A percentile compares a stretch with the other conserved stretches of the same genome.
These are phyloP conservation scores for Macrocentrus cingulum DNA, from an alignment of 1,140 invertebrate genomes.

Conservation along the genomic window DNA sequence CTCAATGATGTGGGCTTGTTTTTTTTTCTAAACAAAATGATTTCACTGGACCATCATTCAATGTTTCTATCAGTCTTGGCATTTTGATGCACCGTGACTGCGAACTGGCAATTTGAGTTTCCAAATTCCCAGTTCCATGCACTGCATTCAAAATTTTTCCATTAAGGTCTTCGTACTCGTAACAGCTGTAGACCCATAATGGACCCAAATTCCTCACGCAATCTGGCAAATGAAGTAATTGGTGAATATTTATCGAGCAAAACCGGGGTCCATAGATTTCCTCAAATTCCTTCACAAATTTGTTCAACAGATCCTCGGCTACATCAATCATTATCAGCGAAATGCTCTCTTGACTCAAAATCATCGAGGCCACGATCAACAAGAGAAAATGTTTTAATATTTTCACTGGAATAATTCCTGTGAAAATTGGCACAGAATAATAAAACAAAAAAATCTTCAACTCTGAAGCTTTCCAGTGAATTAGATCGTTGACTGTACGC, in stretches of 20 bases:
- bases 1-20: conserved; percentile 1
- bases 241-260: neutral
- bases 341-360: conserved; percentile 21
- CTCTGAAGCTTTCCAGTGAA: conserved; percentile 7
- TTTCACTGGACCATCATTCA: neutral
- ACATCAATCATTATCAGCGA: conserved; percentile 1
- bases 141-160: neutral
- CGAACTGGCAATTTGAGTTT: neutral
- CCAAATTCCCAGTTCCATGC: neutral
- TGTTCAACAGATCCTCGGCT: neutral
- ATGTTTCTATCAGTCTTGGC: neutral
- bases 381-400: conserved; percentile 20
- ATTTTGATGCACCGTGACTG: neutral
- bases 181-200: neutral
- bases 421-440: neutral
- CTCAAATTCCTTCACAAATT: conserved; percentile 12
- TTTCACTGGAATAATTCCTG: neutral
- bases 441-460: neutral
- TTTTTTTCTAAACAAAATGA: conserved; percentile 16
- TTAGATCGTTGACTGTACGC: neutral
- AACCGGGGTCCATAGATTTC: conserved; percentile 2
- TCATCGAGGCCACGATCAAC: conserved; percentile 12
- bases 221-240: conserved; percentile 2
- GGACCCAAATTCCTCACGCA: neutral
- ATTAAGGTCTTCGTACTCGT: conserved; percentile 10